Percentiles rank a stretch among this genome's conserved stretches.
Evolutionary conservation across 2,113 vertebrate species (phyloP).

Genomic region (Columba janthina): DNA sequence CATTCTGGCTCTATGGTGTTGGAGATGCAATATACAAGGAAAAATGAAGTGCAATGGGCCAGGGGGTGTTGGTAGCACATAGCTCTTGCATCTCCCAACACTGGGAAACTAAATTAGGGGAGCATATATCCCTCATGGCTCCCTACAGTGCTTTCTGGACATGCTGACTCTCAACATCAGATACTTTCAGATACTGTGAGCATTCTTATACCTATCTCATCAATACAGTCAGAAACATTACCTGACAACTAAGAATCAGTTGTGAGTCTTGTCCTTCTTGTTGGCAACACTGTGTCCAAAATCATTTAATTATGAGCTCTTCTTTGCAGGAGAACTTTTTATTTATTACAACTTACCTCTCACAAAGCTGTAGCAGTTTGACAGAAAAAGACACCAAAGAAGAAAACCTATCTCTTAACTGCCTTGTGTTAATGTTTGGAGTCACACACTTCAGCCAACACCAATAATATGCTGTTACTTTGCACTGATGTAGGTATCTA

Average conservation of each 20-base stretch:
- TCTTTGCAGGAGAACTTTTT: neutral
- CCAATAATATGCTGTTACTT: neutral
- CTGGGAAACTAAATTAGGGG: neutral
- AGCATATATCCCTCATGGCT: neutral
- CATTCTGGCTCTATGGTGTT: neutral
- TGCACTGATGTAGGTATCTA: neutral
- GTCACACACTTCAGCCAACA: neutral
- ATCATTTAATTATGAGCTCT: neutral
- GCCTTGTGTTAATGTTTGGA: neutral
- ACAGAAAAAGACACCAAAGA: neutral
- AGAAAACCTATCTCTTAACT: neutral
- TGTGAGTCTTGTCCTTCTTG: neutral
- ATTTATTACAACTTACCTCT: neutral
- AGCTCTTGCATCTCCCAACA: neutral
- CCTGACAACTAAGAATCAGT: neutral
- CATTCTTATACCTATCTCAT: neutral
- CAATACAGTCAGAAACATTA: neutral
- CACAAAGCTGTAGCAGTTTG: neutral
- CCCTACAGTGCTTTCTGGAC: neutral
- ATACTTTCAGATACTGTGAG: neutral
- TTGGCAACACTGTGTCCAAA: neutral
- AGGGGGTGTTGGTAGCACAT: neutral
- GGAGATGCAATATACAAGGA: accelerated
- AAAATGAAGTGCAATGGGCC: neutral
- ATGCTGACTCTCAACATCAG: neutral